A percentile compares a stretch with the other conserved stretches of the same genome.
phyloP scores from a whole-genome alignment of 1,140 invertebrate genomes.

The Patella vulgata region DNA sequence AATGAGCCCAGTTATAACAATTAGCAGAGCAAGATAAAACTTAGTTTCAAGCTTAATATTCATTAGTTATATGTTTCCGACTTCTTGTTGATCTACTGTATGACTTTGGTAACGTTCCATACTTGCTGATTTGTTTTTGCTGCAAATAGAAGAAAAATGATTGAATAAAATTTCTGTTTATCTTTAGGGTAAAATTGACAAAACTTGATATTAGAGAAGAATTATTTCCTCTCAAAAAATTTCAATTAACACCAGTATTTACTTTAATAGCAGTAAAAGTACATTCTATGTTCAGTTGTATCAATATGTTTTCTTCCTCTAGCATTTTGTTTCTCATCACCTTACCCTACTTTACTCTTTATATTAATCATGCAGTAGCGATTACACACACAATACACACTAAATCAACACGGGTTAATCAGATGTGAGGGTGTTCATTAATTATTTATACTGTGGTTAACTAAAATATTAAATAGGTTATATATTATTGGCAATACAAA shows the following conservation, averaged over 20 bases:
- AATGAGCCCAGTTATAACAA: no score
- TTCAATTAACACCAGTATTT: conserved; percentile 2
- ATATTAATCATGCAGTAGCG: background rate
- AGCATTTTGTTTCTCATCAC: background rate
- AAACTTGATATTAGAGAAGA: background rate
- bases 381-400: background rate
- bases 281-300: conserved; percentile 1
- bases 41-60: no score
- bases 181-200: background rate
- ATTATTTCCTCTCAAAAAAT: no score
- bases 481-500: no score
- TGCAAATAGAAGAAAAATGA: conserved; percentile 31
- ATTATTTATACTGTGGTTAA: no score
- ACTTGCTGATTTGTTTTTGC: conserved; percentile 45
- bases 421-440: conserved; percentile 1
- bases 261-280: background rate
- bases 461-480: no score
- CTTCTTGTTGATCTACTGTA: conserved; percentile 25
- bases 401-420: background rate
- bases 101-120: conserved; percentile 47
- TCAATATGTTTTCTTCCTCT: conserved; percentile 8
- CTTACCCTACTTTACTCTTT: no score
- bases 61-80: conserved; percentile 16
- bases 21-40: no score
- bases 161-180: background rate